Evolutionary conservation across 2,113 vertebrate genomes (phyloP).

Genomic region (Eurystomus gularis): DNA sequence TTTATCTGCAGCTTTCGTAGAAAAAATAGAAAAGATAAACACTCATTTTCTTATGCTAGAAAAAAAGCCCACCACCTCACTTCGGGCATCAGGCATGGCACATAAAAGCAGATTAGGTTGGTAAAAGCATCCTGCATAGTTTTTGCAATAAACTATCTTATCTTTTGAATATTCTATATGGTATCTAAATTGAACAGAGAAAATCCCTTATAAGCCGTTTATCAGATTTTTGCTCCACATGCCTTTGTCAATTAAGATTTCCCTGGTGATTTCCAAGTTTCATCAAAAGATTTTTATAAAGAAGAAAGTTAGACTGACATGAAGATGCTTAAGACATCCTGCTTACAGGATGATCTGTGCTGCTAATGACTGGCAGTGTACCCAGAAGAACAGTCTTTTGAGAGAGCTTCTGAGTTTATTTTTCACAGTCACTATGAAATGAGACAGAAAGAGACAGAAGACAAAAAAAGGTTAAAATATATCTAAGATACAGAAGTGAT

Average conservation of each 20-base stretch:
- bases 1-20: not conserved
- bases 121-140: not conserved
- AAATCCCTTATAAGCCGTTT: not conserved
- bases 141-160: not conserved
- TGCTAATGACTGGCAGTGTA: not conserved
- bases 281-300: not conserved
- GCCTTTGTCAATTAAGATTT: conserved; percentile 3
- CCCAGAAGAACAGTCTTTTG: not conserved
- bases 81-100: not conserved
- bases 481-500: not conserved
- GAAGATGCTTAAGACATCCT: not conserved
- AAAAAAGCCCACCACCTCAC: not conserved
- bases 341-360: not conserved
- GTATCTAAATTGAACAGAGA: not conserved
- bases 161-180: not conserved
- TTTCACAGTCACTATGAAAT: not conserved
- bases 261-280: not conserved
- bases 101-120: not conserved
- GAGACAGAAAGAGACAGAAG: not conserved
- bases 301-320: not conserved
- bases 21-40: not conserved
- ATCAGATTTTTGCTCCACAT: not conserved
- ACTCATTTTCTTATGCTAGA: not conserved
- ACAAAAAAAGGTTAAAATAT: not conserved
- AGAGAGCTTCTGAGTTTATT: not conserved